Evolutionary conservation across 2,113 vertebrate species (phyloP).

Genomic region (Engystomops pustulosus): DNA sequence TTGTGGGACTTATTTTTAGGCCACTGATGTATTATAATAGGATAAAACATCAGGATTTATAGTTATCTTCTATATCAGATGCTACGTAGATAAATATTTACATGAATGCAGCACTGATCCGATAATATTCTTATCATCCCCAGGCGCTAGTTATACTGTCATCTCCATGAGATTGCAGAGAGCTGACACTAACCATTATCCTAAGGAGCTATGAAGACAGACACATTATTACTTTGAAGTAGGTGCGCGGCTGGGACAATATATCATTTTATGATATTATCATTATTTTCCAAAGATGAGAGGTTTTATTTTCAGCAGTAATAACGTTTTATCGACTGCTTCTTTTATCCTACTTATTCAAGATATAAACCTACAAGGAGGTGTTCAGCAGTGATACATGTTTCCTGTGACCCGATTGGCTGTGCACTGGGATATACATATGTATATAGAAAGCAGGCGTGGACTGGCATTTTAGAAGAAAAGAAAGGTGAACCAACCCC

Average conservation of each 20-base stretch:
- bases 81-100: constrained; percentile 19
- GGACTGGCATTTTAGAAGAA: no score
- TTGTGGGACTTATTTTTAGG: background rate
- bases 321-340: constrained; percentile 4
- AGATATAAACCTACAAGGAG: background rate
- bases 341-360: constrained; percentile 1
- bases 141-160: constrained; percentile 13
- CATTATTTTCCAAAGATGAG: constrained; percentile 19
- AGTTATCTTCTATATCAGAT: background rate
- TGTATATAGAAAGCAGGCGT: background rate
- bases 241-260: background rate
- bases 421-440: background rate
- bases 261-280: constrained; percentile 9
- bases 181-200: background rate
- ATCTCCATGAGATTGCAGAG: background rate
- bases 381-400: background rate
- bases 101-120: background rate
- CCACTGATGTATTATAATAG: background rate
- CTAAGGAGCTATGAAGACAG: constrained; percentile 5
- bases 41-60: background rate
- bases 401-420: background rate
- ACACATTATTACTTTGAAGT: constrained; percentile 26
- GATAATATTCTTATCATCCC: background rate
- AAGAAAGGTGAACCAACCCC: no score
- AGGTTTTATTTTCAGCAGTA: constrained; percentile 17